Conservation (phyloP, 2,888 invertebrate species). For the Iphiclides podalirius region DNA sequence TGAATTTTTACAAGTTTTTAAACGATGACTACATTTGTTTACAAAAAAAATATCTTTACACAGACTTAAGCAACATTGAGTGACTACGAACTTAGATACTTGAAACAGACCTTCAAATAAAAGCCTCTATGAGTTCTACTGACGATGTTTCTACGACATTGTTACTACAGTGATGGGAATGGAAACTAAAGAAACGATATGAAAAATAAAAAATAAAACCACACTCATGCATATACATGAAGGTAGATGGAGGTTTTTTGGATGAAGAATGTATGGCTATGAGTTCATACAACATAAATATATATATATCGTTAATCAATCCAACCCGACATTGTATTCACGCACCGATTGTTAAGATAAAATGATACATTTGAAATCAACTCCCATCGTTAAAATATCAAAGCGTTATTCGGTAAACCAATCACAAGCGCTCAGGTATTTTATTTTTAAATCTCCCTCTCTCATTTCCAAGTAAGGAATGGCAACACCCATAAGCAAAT, state of each 20-base stretch:
- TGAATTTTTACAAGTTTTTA: too few relatives aligned
- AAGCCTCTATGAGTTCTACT: background rate
- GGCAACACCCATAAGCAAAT: constrained; percentile 74
- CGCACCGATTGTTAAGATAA: constrained; percentile 32
- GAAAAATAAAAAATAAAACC: constrained; percentile 58
- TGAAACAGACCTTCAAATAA: constrained; percentile 18
- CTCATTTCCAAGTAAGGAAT: constrained; percentile 46
- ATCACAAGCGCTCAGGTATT: constrained; percentile 65
- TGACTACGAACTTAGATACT: too few relatives aligned
- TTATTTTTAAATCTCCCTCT: background rate
- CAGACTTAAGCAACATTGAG: too few relatives aligned
- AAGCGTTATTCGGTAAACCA: constrained; percentile 75
- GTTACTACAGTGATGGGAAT: constrained; percentile 43
- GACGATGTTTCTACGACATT: background rate
- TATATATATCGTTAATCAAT: constrained; percentile 36
- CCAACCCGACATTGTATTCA: constrained; percentile 69
- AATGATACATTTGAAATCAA: constrained; percentile 25
- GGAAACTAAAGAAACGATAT: constrained; percentile 33
- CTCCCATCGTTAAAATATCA: constrained; percentile 41
- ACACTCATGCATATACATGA: constrained; percentile 77
- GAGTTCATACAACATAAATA: constrained; percentile 45
- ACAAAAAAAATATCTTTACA: too few relatives aligned
- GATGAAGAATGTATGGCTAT: constrained; percentile 30
- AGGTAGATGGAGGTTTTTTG: constrained; percentile 35
- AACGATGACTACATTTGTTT: too few relatives aligned